phyloP scores from a whole-genome alignment of 2,113 vertebrate genomes.

The Brevimyrus niger region DNA sequence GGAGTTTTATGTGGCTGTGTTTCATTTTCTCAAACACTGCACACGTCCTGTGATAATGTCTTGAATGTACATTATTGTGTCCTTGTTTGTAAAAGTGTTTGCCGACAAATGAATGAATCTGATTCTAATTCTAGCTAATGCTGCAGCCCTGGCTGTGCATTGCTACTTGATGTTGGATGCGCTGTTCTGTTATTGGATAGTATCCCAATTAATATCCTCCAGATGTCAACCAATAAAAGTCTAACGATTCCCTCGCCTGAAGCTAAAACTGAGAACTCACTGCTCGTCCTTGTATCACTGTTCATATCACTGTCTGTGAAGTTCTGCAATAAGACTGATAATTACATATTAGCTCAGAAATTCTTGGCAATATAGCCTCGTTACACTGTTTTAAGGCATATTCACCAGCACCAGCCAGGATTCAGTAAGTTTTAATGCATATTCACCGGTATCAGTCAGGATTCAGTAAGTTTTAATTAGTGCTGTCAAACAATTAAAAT shows the following conservation, averaged over 20 bases:
- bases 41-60: not conserved
- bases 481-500: no score
- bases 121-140: not conserved
- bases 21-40: not conserved
- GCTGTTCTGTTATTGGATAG: not conserved
- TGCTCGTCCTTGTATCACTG: not conserved
- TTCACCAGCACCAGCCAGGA: not conserved
- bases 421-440: not conserved
- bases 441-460: not conserved
- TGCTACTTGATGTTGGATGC: not conserved
- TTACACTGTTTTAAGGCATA: not conserved
- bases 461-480: not conserved
- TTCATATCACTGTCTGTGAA: not conserved
- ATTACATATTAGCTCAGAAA: not conserved
- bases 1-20: not conserved
- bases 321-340: not conserved
- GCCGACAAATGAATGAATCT: not conserved
- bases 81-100: not conserved
- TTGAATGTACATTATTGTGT: not conserved
- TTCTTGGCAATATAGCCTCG: not conserved
- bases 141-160: not conserved
- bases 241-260: not conserved
- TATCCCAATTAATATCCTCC: not conserved
- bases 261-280: not conserved
- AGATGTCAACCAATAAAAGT: conserved; percentile 1